Base-by-base conservation (phyloP, 2,113 vertebrate genomes). In the Nesoenas mayeri region DNA sequence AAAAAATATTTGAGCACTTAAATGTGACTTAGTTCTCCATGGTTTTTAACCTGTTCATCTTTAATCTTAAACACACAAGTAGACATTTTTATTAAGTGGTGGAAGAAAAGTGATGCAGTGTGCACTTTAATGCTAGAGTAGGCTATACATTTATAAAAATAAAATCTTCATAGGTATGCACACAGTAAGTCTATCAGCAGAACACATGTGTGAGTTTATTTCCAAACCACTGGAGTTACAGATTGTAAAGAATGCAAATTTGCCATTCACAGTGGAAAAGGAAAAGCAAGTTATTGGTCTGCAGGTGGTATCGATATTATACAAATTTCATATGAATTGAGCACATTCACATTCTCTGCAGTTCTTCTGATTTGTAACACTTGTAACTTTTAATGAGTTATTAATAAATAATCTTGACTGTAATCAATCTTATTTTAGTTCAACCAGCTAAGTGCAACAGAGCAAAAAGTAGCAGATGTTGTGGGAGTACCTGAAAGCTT, bases 401-500 rank as follows among this genome's bases (percentile, higher is more conserved):
- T 79, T 91, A 71, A 77, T 57, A 67, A 88, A 21, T 82, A 38
- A 62, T 47, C 58, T 56, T 62, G 58, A 40, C 51, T 89, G 48
- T 15, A 38, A 2, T 93, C 64, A 22, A 81, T 87, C 85, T 93
- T 91, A 21, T 69, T 93, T 20, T 93, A 99, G 99, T 99, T 99
- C 93, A 98, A 96, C 71, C 97, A 98, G 61, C 96, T 99, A 85
- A 99, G 98, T 25, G 94, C 95, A 32, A 91, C 98, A 53, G 99
- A 99, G 95, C 99, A 99, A 96, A 99, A 98, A 87, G 98, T 99
- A 91, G 97, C 97, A 2, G 92, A 98, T 7, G 91, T 97, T 58
- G 94, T 99, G n/a, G 99, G 99, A 11, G 98, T 99, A 6, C 98
- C 99, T 2, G 99, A 99, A 97, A 99, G 99, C 80, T 99, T 99